Base-by-base conservation (phyloP, 2,888 invertebrate genomes). In the Pasiphila rectangulata region DNA sequence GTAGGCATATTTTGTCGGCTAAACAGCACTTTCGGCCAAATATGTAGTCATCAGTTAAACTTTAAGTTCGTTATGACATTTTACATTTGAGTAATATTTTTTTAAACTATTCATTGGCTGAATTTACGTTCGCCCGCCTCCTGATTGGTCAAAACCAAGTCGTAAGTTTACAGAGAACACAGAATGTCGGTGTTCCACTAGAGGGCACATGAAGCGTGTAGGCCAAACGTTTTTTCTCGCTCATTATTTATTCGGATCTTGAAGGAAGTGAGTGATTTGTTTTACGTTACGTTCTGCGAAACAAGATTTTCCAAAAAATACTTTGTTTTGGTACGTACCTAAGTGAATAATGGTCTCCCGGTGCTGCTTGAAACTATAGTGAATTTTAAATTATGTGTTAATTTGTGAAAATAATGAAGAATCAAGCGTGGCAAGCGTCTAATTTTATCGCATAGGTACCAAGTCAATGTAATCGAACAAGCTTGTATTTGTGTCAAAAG, bases 311-410 rank as follows among this genome's bases (percentile, higher is more conserved):
- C 66, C 66, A 67, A 67, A 79, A 79, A 82, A 74, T 21, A 67
- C 64, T 65, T 64, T 72, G 79, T 81, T 79, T 79, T 81, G 78
- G 87, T 86, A n/a, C n/a, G n/a, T n/a, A n/a, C n/a, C n/a, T n/a
- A 70, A 81, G 88, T 85, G 74, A 60, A 74, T n/a, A n/a, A 68
- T 68, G 65, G 39, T 36, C 19, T 12, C n/a, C 29, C 17, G 16
- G 12, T 19, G 19, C 10, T 34, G 42, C 21, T 9, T 10, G 12
- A 17, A 41, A 24, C 5, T n/a, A 15, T 2, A 13, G 13, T 4
- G 13, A 2, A 25, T 10, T 23, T 37, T 17, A 5, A 47, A 29
- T 24, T 21, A 35, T 27, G 27, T 24, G 19, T 6, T 35, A 12
- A 13, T 27, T 54, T 49, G 36, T 13, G 34, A 3, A 40, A 10